A percentile compares a stretch with the other conserved stretches of the same genome.
Conservation (phyloP, 2,797 vertebrate species). For the Lutra lutra region DNA sequence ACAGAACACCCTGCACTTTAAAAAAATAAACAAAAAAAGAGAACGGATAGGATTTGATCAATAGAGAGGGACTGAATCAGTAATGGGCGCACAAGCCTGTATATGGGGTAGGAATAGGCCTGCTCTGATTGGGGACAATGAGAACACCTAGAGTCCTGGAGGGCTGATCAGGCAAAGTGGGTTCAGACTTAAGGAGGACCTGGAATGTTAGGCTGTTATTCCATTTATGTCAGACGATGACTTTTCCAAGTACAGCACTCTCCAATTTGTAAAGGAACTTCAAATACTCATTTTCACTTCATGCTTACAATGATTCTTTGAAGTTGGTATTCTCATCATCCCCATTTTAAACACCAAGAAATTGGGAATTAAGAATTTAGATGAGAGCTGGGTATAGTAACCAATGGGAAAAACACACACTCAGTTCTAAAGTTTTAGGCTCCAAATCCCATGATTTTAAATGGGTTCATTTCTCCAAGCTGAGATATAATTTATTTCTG, state of each 20-base stretch:
- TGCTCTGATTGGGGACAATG: background rate
- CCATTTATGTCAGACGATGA: background rate
- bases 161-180: background rate
- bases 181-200: background rate
- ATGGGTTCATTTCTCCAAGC: constrained; percentile 50
- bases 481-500: constrained; percentile 60
- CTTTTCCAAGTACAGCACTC: background rate
- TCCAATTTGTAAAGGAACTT: constrained; percentile 30
- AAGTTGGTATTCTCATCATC: background rate
- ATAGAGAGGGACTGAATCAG: background rate
- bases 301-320: background rate
- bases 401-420: background rate
- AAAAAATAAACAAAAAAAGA: no score
- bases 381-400: background rate
- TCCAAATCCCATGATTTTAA: constrained; percentile 25
- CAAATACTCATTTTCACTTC: constrained; percentile 5
- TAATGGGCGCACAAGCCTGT: background rate
- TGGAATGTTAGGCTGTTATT: background rate
- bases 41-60: background rate
- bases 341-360: constrained; percentile 52
- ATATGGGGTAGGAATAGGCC: background rate
- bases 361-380: constrained; percentile 57
- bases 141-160: background rate
- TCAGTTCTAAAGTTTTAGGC: background rate
- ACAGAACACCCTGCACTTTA: no score